Evolutionary conservation across 2,888 invertebrate genomes (phyloP).

Genomic region (Leptogaster cylindrica): DNA sequence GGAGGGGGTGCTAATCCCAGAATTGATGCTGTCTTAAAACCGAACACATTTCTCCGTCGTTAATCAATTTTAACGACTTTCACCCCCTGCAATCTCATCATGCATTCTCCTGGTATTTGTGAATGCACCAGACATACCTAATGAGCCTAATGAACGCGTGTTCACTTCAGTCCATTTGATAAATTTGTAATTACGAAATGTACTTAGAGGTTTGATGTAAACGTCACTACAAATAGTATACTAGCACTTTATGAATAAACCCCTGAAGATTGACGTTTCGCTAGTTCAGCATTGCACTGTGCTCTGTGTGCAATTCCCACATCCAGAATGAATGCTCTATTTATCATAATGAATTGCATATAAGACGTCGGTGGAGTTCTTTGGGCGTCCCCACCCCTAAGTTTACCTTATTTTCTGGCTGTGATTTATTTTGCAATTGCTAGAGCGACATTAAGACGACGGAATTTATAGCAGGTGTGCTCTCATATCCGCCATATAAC

Average conservation of each 20-base stretch:
- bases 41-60: no score
- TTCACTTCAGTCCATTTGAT: background rate
- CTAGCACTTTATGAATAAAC: conserved; percentile 1
- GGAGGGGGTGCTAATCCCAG: no score
- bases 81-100: no score
- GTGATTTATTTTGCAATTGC: conserved; percentile 37
- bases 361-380: conserved; percentile 27
- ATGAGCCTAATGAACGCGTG: background rate
- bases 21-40: no score
- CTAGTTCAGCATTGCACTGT: background rate
- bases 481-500: no score
- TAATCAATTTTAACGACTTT: no score
- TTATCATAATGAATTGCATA: conserved; percentile 43
- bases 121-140: no score
- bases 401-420: conserved; percentile 29
- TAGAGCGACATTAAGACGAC: conserved; percentile 38
- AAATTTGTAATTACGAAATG: background rate
- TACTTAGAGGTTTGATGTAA: background rate
- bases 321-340: conserved; percentile 23
- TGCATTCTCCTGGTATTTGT: no score
- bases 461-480: conserved; percentile 37
- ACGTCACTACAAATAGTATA: background rate
- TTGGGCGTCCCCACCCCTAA: background rate
- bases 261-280: conserved; percentile 21
- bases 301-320: conserved; percentile 3